A percentile compares a stretch with the other conserved stretches of the same genome.
Conservation (phyloP, 1,140 invertebrate species). For the Stegodyphus mimosarum region DNA sequence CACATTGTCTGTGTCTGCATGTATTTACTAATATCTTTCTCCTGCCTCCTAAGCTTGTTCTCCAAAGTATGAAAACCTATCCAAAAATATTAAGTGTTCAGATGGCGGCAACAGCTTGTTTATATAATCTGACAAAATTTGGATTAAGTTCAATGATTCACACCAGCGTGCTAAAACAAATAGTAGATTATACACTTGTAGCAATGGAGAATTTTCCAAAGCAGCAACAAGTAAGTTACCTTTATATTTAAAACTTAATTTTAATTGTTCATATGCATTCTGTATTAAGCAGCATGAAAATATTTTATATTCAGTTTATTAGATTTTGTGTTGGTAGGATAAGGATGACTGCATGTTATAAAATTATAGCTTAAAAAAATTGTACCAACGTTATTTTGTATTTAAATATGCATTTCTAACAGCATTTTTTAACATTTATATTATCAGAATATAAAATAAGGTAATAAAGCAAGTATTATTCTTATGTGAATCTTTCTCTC, state of each 20-base stretch:
- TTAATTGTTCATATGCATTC: too few species aligned
- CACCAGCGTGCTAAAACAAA: constrained; percentile 75
- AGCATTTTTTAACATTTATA: too few species aligned
- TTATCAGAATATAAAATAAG: too few species aligned
- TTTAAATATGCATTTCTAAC: too few species aligned
- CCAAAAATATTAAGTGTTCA: constrained; percentile 77
- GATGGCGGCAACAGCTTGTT: constrained; percentile 83
- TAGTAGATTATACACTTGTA: constrained; percentile 77
- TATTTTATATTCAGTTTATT: too few species aligned
- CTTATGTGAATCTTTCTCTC: too few species aligned
- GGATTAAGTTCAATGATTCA: constrained; percentile 77
- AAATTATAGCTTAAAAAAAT: too few species aligned
- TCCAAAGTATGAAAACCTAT: constrained; percentile 78
- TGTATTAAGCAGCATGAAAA: too few species aligned
- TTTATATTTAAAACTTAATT: neutral
- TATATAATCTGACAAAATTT: constrained; percentile 82
- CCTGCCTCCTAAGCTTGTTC: constrained; percentile 71
- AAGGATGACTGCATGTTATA: too few species aligned
- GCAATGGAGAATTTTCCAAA: constrained; percentile 81
- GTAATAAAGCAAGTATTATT: too few species aligned
- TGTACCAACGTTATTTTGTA: neutral
- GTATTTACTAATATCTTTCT: constrained; percentile 57
- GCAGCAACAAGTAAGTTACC: constrained; percentile 71
- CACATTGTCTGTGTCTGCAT: neutral
- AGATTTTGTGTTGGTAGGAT: too few species aligned